These are phyloP conservation scores for Drosophila pseudotakahashii DNA, from an alignment of 2,888 invertebrate genomes.

Conservation along the genomic window DNA sequence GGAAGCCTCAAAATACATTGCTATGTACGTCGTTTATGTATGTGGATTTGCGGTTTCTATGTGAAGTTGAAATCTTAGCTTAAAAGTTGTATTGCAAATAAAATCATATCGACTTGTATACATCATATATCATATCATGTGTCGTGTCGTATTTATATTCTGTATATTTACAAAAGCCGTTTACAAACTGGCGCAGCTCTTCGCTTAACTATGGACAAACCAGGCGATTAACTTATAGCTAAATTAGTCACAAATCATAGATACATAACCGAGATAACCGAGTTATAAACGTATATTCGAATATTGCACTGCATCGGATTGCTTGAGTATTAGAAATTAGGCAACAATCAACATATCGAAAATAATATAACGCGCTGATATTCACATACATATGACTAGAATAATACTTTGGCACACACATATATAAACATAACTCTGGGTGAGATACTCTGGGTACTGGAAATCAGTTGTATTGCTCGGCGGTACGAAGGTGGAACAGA, in stretches of 20 bases:
- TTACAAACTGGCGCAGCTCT: slow-evolving; percentile 37
- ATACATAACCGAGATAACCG: slow-evolving; percentile 14
- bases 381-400: slow-evolving; percentile 28
- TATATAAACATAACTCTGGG: slow-evolving; percentile 38
- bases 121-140: slow-evolving; percentile 31
- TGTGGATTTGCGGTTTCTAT: slow-evolving; percentile 39
- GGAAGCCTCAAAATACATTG: slow-evolving; percentile 71
- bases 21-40: slow-evolving; percentile 24
- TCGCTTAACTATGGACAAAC: slow-evolving; percentile 30
- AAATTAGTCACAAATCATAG: slow-evolving; percentile 19
- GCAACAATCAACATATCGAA: slow-evolving; percentile 46
- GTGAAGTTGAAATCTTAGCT: slow-evolving; percentile 71
- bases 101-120: slow-evolving; percentile 48
- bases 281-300: slow-evolving; percentile 14
- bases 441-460: slow-evolving; percentile 26
- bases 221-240: slow-evolving; percentile 44
- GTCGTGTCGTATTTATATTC: slow-evolving; percentile 8
- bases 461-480: slow-evolving; percentile 41
- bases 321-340: slow-evolving; percentile 62
- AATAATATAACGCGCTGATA: slow-evolving; percentile 20
- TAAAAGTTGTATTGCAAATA: slow-evolving; percentile 58
- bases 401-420: slow-evolving; percentile 71
- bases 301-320: slow-evolving; percentile 68
- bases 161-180: slow-evolving; percentile 60
- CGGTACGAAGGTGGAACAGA: slow-evolving; percentile 43